Evolutionary conservation across 2,888 invertebrate species (phyloP).

Genomic region (Drosophila neotestacea): DNA sequence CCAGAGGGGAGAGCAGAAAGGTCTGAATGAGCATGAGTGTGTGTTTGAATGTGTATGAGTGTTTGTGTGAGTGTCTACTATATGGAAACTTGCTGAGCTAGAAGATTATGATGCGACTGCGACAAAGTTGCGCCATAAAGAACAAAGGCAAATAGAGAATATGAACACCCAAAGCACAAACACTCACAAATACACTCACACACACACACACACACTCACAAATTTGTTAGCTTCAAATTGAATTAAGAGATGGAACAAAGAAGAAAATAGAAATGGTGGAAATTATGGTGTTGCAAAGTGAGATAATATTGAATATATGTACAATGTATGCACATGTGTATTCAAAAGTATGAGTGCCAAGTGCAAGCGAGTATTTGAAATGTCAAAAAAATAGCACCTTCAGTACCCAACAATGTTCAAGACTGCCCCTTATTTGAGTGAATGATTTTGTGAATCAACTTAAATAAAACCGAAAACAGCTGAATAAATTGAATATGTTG

Average conservation of each 20-base stretch:
- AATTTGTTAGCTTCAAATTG: slow-evolving; percentile 57
- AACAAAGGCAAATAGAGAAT: slow-evolving; percentile 40
- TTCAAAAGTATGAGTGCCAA: neutral
- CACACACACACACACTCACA: slow-evolving; percentile 15
- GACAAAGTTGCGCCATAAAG: slow-evolving; percentile 55
- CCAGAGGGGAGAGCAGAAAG: neutral
- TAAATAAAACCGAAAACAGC: no score
- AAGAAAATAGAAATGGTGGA: slow-evolving; percentile 7
- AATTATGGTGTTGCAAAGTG: neutral
- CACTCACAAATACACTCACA: slow-evolving; percentile 7
- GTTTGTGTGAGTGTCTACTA: slow-evolving; percentile 8
- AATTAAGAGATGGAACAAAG: slow-evolving; percentile 46
- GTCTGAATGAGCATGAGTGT: neutral
- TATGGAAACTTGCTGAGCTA: slow-evolving; percentile 65
- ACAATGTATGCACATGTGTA: neutral
- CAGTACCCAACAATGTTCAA: no score
- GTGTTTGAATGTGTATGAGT: slow-evolving; percentile 1
- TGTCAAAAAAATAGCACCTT: neutral
- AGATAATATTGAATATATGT: neutral
- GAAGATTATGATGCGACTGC: slow-evolving; percentile 61
- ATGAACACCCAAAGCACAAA: slow-evolving; percentile 5
- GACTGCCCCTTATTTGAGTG: no score
- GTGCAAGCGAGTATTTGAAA: neutral
- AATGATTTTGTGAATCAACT: no score
- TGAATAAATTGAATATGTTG: no score